Evolutionary conservation across 2,113 vertebrate species (phyloP), one percentile per base, ranked within the genome.

Genomic region (Oceanites oceanicus): DNA sequence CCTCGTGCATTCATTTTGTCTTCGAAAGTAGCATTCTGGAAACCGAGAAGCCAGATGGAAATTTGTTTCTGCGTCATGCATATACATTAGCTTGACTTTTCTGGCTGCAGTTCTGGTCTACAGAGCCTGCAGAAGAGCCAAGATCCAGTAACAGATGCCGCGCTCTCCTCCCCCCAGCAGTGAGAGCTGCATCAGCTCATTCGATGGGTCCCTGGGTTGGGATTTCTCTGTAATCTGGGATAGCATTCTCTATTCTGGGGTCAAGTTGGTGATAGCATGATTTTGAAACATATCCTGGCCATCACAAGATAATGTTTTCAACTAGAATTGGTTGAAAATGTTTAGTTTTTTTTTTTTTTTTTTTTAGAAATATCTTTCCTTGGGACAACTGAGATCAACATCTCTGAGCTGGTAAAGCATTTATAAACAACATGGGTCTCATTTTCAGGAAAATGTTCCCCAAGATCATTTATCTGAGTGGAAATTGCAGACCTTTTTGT

Each of bases 401-500:
- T 45, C 67, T 77, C 55, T 26, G 83, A 70, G 86, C 86, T 80
- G 63, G n/a, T 58, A 47, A 82, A 88, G 71, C 25, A 15, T 86
- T 91, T 88, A 56, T 85, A 56, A 96, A 92, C 70, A 79, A 14
- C 2, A 0, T 1, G 1, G 62, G 53, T 72, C 70, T 83, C 90
- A 73, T 93, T 93, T 94, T 78, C 87, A 73, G 66, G 71, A 88
- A 76, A 71, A 83, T 49, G 36, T 61, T 79, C 74, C 77, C 77
- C 61, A 47, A 81, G 62, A 75, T 68, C 61, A 58, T 94, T 93
- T 75, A 38, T 95, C 62, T 68, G 44, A 29, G 67, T 76, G 87
- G 65, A 91, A 95, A 92, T 8, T 84, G 44, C 86, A 95, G 90
- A 76, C 74, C 87, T 94, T 92, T 88, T 42, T 76, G 80, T 79